Base-by-base conservation (phyloP, 1,140 invertebrate genomes). In the Saxidomus purpurata region DNA sequence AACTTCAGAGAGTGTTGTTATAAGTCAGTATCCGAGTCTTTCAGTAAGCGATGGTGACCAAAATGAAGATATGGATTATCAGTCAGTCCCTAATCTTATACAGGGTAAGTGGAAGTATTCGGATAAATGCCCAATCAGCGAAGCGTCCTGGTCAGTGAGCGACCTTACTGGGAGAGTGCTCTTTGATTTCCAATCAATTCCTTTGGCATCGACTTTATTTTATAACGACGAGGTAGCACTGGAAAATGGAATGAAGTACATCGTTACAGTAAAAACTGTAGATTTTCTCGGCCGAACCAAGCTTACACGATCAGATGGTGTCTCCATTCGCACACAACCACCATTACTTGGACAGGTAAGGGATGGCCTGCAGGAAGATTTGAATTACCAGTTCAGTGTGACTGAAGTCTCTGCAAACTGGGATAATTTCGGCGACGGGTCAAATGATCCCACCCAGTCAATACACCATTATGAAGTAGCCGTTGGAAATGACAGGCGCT, bases 391-490 rank as follows among this genome's bases (percentile, higher is more conserved):
- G 40, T 74, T 85, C 25, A 74, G 67, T 74, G 76, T 47, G 34
- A 74, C 83, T 2, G 83, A 85, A 52, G 22, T 85, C 19, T 85
- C 83, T 40, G 38, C 61, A 9, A 85, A 85, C 25, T 85, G 83
- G 83, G 83, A 76, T 55, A 36, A 76, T 36, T 85, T 85, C 36
- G 83, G 83, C 13, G 83, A 85, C 76, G 40, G 40, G n/a, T 85
- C 83, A 25, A 52, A 74, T 31, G 69, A 85, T 55, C 83, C 83
- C 25, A 76, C 69, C 17, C 83, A 85, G n/a, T n/a, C n/a, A n/a
- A n/a, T n/a, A n/a, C n/a, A n/a, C n/a, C n/a, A n/a, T n/a, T n/a
- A n/a, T n/a, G n/a, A n/a, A n/a, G n/a, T n/a, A n/a, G n/a, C n/a
- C n/a, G n/a, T n/a, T n/a, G n/a, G n/a, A n/a, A n/a, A n/a, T n/a